phyloP scores from a whole-genome alignment of 1,140 invertebrate genomes.

The Brachionus sp. region DNA sequence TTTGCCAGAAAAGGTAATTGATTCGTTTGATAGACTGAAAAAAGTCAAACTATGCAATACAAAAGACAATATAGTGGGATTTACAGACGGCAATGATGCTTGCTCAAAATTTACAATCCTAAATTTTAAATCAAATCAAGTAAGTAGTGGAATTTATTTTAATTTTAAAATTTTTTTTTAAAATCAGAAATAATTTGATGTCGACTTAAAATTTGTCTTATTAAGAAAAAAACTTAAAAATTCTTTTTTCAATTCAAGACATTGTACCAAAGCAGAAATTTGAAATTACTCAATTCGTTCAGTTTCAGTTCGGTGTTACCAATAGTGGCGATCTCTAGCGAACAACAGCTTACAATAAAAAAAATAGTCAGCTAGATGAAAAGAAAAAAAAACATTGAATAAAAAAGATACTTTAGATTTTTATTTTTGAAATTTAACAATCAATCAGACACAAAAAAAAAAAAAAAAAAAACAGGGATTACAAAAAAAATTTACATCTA shows the following conservation, averaged over 20 bases:
- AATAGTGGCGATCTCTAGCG: neutral
- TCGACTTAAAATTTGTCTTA: too few species aligned
- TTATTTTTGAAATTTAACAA: constrained; percentile 8
- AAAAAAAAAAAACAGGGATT: neutral
- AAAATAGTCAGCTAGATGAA: neutral
- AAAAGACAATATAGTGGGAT: neutral
- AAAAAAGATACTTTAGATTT: neutral
- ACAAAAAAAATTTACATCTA: neutral
- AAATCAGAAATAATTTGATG: too few species aligned
- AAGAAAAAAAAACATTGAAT: neutral
- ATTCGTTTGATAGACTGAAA: constrained; percentile 8
- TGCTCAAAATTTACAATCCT: constrained; percentile 24
- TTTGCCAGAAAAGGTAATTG: neutral
- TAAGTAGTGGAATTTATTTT: too few species aligned
- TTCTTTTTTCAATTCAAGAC: neutral
- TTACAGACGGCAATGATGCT: constrained; percentile 7
- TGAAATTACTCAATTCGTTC: constrained; percentile 15
- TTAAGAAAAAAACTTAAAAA: too few species aligned
- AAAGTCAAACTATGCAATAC: neutral
- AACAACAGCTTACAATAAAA: neutral
- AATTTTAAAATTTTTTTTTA: constrained; percentile 1
- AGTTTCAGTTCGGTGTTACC: constrained; percentile 3
- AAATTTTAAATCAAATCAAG: constrained; percentile 31
- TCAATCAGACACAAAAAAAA: neutral
- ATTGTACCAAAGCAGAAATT: constrained; percentile 33